A percentile compares a stretch with the other conserved stretches of the same genome.
phyloP scores from a whole-genome alignment of 2,888 invertebrate species.

The Thecocarcelia acutangulata region DNA sequence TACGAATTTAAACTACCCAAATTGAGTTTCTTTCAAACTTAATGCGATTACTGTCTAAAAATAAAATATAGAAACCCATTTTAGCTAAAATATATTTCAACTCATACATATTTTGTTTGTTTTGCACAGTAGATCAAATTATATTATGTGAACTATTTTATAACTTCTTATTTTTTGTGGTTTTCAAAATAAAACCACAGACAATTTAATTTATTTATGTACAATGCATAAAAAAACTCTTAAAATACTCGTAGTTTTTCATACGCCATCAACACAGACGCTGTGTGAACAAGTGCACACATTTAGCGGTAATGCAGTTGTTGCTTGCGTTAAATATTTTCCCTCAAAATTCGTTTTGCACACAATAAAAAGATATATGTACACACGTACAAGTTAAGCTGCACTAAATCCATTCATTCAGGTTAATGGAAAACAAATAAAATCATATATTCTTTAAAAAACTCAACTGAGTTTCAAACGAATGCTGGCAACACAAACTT shows the following conservation, averaged over 20 bases:
- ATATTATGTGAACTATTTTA: too few relatives aligned
- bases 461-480: background rate
- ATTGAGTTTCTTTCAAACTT: too few relatives aligned
- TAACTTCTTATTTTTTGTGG: too few relatives aligned
- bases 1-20: too few relatives aligned
- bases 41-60: too few relatives aligned
- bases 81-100: too few relatives aligned
- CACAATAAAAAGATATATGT: background rate
- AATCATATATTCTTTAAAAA: constrained; percentile 12
- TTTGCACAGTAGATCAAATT: too few relatives aligned
- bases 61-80: too few relatives aligned
- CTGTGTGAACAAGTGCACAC: background rate
- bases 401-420: constrained; percentile 27
- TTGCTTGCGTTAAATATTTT: background rate
- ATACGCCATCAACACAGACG: background rate
- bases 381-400: constrained; percentile 9
- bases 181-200: too few relatives aligned
- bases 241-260: background rate
- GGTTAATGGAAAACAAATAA: constrained; percentile 57
- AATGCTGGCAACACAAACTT: background rate
- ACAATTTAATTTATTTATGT: too few relatives aligned
- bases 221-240: background rate
- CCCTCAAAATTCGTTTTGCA: constrained; percentile 13
- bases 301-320: background rate
- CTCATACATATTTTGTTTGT: too few relatives aligned